Evolutionary conservation across 2,113 vertebrate species (phyloP), one percentile per base, ranked within the genome.

Genomic region (Corythornis cristatus): DNA sequence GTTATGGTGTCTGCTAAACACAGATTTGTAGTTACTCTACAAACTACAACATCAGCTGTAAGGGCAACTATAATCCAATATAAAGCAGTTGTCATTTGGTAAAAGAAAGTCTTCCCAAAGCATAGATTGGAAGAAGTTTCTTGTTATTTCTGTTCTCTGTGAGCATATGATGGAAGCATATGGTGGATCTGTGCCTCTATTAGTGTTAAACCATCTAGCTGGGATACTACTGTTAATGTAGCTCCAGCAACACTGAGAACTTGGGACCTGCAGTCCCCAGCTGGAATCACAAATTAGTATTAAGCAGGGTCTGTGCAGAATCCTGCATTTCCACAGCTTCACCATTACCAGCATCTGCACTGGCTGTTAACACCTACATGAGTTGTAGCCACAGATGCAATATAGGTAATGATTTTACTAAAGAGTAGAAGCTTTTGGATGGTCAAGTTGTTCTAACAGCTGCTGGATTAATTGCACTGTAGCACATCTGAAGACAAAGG

Each of bases 321-420:
- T 12, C 70, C 42, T 81, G 68, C 14, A 20, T 90, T 94, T 83
- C 64, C 76, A 90, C 60, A 74, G 42, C 56, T 62, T 33, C 33
- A 29, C 29, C 13, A 3, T 77, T 82, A 66, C 13, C 12, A 57
- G 3, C 25, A 57, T 12, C 53, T 83, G 50, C 14, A 37, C 50
- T 60, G 48, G 43, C 31, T 50, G 33, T 23, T 20, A 35, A 33
- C 11, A 40, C 53, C 45, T 67, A 15, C 29, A 3, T 26, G 35
- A 68, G 48, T 12, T 83, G 76, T 19, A 81, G 73, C 42, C 29
- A 61, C 40, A 88, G 67, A 50, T 90, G 40, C 37, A 67, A 31
- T 1, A 1, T 31, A 35, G 35, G 5, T 61, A 28, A 11, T 42
- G 23, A 28, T 65, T 82, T 85, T 87, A 13, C 66, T 78, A 40